A percentile compares a stretch with the other conserved stretches of the same genome.
Evolutionary conservation across 2,888 invertebrate genomes (phyloP).

Genomic region (Agrenia bidenticulata): DNA sequence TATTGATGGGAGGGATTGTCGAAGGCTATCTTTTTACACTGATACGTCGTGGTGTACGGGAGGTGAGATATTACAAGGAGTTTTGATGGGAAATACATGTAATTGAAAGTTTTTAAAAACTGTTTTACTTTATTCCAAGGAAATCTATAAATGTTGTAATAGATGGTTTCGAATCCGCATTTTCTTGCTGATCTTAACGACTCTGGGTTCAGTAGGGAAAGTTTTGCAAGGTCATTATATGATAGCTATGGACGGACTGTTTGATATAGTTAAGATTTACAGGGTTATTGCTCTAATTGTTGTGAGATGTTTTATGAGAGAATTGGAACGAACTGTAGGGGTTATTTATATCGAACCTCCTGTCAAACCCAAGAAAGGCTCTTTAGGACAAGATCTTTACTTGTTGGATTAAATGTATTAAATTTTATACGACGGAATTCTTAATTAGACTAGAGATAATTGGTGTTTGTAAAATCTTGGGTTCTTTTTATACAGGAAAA

Average conservation of each 20-base stretch:
- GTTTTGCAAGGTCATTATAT: neutral
- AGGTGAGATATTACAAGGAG: slow-evolving; percentile 9
- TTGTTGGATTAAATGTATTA: slow-evolving; percentile 5
- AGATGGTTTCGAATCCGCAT: slow-evolving; percentile 7
- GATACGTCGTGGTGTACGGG: slow-evolving; percentile 7
- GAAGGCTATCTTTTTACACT: slow-evolving; percentile 17
- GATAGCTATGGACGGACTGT: neutral
- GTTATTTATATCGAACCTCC: neutral
- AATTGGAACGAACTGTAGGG: slow-evolving; percentile 14
- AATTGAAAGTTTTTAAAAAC: neutral
- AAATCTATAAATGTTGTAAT: slow-evolving; percentile 5
- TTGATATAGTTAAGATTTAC: slow-evolving; percentile 13
- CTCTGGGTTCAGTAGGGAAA: neutral
- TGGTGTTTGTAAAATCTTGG: too few species aligned
- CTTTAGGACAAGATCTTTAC: slow-evolving; percentile 1
- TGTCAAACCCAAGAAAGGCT: slow-evolving; percentile 7
- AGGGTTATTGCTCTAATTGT: slow-evolving; percentile 7
- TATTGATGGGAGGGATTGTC: slow-evolving; percentile 3
- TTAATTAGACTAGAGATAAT: too few species aligned
- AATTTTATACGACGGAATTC: too few species aligned
- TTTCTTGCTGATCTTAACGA: neutral
- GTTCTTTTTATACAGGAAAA: too few species aligned
- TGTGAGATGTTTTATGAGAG: slow-evolving; percentile 3
- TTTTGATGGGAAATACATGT: neutral
- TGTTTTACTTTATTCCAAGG: neutral